Percentiles rank a stretch among this genome's conserved stretches.
phyloP scores from a whole-genome alignment of 2,888 invertebrate species.

The Drepanosiphum platanoidis region DNA sequence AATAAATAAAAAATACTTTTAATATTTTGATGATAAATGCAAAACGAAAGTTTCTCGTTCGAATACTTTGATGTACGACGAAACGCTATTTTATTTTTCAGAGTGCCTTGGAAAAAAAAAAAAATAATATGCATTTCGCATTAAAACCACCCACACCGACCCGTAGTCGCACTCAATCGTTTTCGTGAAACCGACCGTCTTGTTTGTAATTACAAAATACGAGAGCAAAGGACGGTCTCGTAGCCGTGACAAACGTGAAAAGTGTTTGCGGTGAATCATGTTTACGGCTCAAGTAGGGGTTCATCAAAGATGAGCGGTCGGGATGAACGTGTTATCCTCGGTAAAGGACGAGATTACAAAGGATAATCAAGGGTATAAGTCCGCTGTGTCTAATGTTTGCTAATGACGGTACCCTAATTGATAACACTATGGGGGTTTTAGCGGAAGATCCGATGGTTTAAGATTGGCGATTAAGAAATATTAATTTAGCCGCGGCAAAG shows the following conservation, averaged over 20 bases:
- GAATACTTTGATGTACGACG: no score
- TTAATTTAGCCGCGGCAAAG: constrained; percentile 12
- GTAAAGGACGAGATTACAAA: constrained; percentile 42
- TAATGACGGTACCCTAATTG: constrained; percentile 56
- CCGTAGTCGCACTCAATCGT: no score
- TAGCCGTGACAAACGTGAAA: background rate
- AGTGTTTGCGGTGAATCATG: background rate
- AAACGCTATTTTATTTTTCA: no score
- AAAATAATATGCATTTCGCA: no score
- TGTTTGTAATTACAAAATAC: background rate
- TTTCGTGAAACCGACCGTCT: no score
- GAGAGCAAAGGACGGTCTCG: background rate
- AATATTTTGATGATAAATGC: no score
- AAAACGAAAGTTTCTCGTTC: no score
- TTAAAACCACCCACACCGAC: no score
- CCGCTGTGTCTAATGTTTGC: constrained; percentile 39
- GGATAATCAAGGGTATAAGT: constrained; percentile 42
- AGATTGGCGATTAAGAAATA: constrained; percentile 44
- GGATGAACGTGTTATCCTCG: constrained; percentile 43
- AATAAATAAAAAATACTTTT: no score
- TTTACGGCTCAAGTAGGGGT: background rate
- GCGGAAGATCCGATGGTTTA: constrained; percentile 9
- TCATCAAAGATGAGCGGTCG: background rate
- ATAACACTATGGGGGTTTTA: constrained; percentile 20
- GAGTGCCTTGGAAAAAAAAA: no score